Percentiles rank a stretch among this genome's conserved stretches.
Conservation (phyloP, 2,797 vertebrate genomes). For the Vultur gryphus region DNA sequence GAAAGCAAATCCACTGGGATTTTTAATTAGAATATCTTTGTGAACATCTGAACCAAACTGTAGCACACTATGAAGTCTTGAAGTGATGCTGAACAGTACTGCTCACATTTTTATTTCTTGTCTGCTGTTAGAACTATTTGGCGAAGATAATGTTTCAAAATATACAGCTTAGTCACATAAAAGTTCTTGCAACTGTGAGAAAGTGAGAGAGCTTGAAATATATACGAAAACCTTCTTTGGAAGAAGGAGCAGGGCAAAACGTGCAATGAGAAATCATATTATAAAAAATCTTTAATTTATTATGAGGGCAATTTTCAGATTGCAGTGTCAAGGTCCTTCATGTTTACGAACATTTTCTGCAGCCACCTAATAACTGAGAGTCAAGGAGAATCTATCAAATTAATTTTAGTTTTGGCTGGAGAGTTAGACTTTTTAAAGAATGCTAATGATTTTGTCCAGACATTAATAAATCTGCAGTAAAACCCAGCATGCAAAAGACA, state of each 20-base stretch:
- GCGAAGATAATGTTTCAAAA: background rate
- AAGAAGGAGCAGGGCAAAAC: background rate
- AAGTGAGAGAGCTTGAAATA: background rate
- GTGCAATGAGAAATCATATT: constrained; percentile 8
- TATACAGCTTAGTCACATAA: background rate
- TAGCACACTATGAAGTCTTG: background rate
- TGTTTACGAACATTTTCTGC: constrained; percentile 53
- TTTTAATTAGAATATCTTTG: constrained; percentile 38
- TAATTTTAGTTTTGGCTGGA: constrained; percentile 60
- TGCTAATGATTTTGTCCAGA: constrained; percentile 47
- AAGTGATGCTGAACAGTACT: background rate
- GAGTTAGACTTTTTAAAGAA: constrained; percentile 41
- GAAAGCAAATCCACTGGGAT: constrained; percentile 41
- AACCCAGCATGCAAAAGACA: background rate
- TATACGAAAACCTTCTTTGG: background rate
- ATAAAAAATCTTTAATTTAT: constrained; percentile 37
- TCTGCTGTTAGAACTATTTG: background rate
- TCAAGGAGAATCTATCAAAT: constrained; percentile 53
- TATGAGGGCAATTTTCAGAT: constrained; percentile 29
- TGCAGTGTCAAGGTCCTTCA: constrained; percentile 35
- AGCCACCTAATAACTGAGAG: constrained; percentile 47
- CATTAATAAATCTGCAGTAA: constrained; percentile 45
- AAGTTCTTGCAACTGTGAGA: background rate
- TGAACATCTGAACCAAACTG: constrained; percentile 11
- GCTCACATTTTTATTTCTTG: background rate